Evolutionary conservation across 2,113 vertebrate species (phyloP).

Genomic region (Vicugna pacos): DNA sequence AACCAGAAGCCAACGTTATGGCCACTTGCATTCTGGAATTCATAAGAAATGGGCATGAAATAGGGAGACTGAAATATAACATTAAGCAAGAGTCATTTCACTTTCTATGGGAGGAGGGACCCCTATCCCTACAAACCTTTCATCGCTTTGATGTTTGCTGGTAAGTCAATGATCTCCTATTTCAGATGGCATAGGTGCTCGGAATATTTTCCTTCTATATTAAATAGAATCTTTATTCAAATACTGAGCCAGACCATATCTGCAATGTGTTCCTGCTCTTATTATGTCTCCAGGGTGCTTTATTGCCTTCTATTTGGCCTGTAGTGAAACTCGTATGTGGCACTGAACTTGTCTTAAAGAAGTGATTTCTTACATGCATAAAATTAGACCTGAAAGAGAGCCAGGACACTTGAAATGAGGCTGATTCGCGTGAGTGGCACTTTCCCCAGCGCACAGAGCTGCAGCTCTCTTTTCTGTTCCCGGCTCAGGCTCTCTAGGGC

Average conservation of each 20-base stretch:
- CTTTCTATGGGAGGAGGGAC: not conserved
- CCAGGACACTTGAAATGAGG: not conserved
- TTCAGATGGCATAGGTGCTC: not conserved
- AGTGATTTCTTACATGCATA: not conserved
- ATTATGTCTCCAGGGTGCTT: conserved; percentile 8
- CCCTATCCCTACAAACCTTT: not conserved
- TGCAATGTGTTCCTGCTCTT: not conserved
- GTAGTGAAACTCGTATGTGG: not conserved
- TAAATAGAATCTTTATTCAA: conserved; percentile 48
- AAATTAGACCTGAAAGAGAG: not conserved
- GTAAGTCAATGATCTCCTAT: not conserved
- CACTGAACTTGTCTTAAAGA: conserved; percentile 49
- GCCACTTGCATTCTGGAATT: not conserved
- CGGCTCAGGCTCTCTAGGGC: not conserved
- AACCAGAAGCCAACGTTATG: not conserved
- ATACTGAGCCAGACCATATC: not conserved
- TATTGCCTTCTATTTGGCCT: not conserved
- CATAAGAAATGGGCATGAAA: not conserved
- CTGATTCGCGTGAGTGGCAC: not conserved
- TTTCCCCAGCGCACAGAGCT: not conserved
- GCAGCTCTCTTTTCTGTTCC: not conserved
- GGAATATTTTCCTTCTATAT: not conserved
- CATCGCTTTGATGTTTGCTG: not conserved
- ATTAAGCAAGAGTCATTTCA: not conserved
- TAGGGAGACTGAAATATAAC: conserved; percentile 19